Evolutionary conservation across 2,113 vertebrate genomes (phyloP).

Genomic region (Lanius ludovicianus): DNA sequence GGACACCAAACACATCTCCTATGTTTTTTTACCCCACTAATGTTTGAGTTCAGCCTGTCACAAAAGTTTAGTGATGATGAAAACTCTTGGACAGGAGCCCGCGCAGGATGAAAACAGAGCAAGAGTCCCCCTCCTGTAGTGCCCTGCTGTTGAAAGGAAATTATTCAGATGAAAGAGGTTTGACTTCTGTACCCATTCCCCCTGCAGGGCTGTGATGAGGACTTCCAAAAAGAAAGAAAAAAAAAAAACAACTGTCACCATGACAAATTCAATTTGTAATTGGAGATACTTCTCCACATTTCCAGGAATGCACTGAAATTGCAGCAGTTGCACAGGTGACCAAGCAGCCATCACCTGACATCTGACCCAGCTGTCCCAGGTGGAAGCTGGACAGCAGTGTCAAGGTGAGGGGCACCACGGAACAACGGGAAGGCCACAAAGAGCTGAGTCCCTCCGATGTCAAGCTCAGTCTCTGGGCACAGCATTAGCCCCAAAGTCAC

Average conservation of each 20-base stretch:
- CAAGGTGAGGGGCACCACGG: fast-evolving
- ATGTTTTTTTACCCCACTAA: fast-evolving
- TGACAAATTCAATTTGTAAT: not conserved
- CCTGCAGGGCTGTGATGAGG: not conserved
- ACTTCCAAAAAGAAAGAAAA: not conserved
- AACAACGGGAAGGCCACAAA: not conserved
- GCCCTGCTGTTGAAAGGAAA: not conserved
- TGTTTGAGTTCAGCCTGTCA: not conserved
- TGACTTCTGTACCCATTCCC: not conserved
- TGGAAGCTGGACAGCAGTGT: not conserved
- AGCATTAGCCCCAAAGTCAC: not conserved
- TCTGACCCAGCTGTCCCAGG: not conserved
- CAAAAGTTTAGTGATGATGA: not conserved
- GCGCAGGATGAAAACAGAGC: not conserved
- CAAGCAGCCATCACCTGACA: not conserved
- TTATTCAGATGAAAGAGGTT: not conserved
- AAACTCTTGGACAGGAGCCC: not conserved
- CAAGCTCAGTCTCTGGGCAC: not conserved
- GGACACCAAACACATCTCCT: not conserved
- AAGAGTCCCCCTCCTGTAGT: not conserved
- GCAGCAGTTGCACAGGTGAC: not conserved
- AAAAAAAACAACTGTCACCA: fast-evolving
- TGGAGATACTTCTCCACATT: not conserved
- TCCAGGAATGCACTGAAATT: not conserved
- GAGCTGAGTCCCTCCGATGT: fast-evolving